A percentile compares a stretch with the other conserved stretches of the same genome.
Conservation (phyloP, 2,888 invertebrate genomes). For the Andrena chrysosceles region DNA sequence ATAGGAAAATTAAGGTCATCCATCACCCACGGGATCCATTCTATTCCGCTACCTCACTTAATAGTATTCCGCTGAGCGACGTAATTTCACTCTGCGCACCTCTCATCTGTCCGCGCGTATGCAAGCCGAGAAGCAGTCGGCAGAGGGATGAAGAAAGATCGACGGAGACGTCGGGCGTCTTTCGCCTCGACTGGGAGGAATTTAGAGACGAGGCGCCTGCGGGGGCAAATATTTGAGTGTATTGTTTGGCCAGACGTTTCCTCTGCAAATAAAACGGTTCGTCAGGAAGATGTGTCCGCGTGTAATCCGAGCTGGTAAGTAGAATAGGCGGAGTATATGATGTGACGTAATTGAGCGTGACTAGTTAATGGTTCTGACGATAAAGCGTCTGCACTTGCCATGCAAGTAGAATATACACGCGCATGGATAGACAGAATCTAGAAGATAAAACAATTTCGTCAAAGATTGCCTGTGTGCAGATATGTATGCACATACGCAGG, state of each 20-base stretch:
- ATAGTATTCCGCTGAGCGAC: conserved; percentile 78
- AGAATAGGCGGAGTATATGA: background rate
- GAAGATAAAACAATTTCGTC: background rate
- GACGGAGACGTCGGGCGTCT: conserved; percentile 2
- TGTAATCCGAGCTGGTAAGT: background rate
- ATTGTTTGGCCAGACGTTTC: background rate
- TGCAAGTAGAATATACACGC: background rate
- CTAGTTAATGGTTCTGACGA: too few relatives aligned
- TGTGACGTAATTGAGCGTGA: too few relatives aligned
- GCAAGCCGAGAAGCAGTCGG: conserved; percentile 13
- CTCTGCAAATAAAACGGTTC: background rate
- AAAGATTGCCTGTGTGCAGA: too few relatives aligned
- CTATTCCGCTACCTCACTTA: conserved; percentile 74
- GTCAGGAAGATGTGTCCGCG: background rate
- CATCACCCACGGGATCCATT: conserved; percentile 75
- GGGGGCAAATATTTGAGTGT: conserved; percentile 29
- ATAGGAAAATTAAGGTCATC: conserved; percentile 81
- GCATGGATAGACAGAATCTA: background rate
- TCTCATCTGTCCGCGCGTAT: conserved; percentile 37
- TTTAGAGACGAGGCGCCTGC: background rate
- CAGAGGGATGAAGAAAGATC: conserved; percentile 38
- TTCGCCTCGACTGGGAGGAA: background rate
- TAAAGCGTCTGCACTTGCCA: too few relatives aligned
- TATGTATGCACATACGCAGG: background rate
- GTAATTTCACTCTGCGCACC: conserved; percentile 75